Evolutionary conservation across 1,140 invertebrate genomes (phyloP), one percentile per base, ranked within the genome.

Genomic region (Euwallacea fornicatus): DNA sequence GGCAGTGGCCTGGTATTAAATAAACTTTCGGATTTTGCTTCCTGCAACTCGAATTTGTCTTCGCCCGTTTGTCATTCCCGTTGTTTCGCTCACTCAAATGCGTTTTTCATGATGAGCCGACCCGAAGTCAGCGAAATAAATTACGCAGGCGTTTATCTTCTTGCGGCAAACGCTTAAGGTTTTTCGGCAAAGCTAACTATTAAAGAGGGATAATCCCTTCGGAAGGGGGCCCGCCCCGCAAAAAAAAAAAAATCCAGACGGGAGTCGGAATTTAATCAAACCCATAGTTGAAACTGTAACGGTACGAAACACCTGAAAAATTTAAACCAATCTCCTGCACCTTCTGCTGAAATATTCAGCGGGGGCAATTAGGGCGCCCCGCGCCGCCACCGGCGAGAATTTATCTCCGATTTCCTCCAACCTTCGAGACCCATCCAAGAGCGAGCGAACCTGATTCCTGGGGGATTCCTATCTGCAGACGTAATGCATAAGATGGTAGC

Each of bases 401-500:
- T 63, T 63, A 63, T 63, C 61, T 60, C 58, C 61, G 61, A 63
- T 63, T 63, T 50, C 59, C 9, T 50, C 9, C 43, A 46, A 63
- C 61, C 61, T 63, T 11, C 10, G 61, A 63, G 61, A 63, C 43
- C 46, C 43, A 63, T 63, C 61, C 44, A 33, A 43, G 47, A 63
- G 44, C 61, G 61, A 47, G 33, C 59, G 10, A 61, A 42, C 10
- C 59, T 21, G 42, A 21, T 47, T 63, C 61, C 61, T 63, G 44
- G 21, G 61, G 61, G 61, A 63, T 63, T 63, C n/a, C 61, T 63
- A 47, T 50, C 61, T 63, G 44, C 61, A 63, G 61, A 63, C 61
- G 61, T 63, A 63, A 63, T 63, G 61, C 61, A 63, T 63, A 63
- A 63, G 61, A 63, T 63, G 61, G 61, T 63, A 63, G 61, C 61